Conservation (phyloP, 2,888 invertebrate species). For the Xestia xanthographa region DNA sequence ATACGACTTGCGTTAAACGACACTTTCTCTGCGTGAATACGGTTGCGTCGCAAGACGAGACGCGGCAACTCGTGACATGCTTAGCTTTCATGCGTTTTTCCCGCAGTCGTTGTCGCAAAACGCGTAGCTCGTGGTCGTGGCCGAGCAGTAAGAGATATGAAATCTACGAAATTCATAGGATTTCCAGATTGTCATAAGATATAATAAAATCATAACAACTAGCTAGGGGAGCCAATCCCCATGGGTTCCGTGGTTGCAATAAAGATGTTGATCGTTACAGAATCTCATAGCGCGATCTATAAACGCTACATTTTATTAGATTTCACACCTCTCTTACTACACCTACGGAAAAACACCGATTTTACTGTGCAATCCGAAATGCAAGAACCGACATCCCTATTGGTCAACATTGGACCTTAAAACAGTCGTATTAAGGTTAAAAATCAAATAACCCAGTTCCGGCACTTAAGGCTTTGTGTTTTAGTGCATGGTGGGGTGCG, state of each 20-base stretch:
- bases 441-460: not conserved
- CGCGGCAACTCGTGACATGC: not conserved
- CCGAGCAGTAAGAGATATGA: not conserved
- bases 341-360: constrained; percentile 43
- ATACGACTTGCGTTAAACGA: not conserved
- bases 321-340: constrained; percentile 50
- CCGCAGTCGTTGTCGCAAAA: not conserved
- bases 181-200: not conserved
- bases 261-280: constrained; percentile 52
- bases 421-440: accelerated
- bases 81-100: not conserved
- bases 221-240: constrained; percentile 32
- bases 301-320: constrained; percentile 55
- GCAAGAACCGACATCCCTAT: not conserved
- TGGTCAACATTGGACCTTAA: constrained; percentile 2
- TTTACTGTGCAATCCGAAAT: constrained; percentile 15
- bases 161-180: not conserved
- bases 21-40: not conserved
- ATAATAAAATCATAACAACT: constrained; percentile 31
- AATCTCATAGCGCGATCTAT: constrained; percentile 47
- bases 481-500: not conserved
- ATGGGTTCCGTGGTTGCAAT: constrained; percentile 28
- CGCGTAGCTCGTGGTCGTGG: not conserved
- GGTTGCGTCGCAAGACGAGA: not conserved
- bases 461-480: not conserved